Evolutionary conservation across 2,888 invertebrate species (phyloP).

Genomic region (Melinaea marsaeus): DNA sequence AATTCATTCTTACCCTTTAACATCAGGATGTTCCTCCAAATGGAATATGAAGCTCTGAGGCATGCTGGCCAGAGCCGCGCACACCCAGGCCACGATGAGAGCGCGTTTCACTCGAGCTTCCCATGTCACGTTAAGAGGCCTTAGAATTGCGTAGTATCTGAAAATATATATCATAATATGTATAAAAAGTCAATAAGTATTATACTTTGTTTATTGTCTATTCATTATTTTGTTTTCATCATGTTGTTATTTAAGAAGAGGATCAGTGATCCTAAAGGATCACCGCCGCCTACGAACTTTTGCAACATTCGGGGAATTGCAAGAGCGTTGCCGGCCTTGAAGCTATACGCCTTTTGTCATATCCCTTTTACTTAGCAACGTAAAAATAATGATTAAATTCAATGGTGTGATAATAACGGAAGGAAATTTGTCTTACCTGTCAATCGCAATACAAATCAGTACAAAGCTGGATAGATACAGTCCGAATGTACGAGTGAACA

Average conservation of each 20-base stretch:
- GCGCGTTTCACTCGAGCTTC: conserved; percentile 87
- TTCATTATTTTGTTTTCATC: too few species aligned
- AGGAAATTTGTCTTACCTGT: conserved; percentile 78
- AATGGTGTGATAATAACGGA: neutral
- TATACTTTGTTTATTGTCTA: too few species aligned
- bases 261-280: too few species aligned
- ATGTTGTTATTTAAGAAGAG: too few species aligned
- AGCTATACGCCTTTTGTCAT: too few species aligned
- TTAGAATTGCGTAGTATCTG: conserved; percentile 91
- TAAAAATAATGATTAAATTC: neutral
- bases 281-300: too few species aligned
- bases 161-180: conserved; percentile 28
- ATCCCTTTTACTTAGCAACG: too few species aligned
- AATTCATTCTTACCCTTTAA: conserved; percentile 77
- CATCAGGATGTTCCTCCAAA: conserved; percentile 88
- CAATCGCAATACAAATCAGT: conserved; percentile 92
- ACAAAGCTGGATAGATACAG: conserved; percentile 92
- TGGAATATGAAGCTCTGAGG: conserved; percentile 96
- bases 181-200: too few species aligned
- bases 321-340: too few species aligned
- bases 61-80: conserved; percentile 87
- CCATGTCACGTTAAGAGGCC: conserved; percentile 86
- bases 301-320: too few species aligned
- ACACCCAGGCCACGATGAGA: conserved; percentile 88
- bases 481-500: conserved; percentile 92